Conservation (phyloP, 2,797 vertebrate genomes). For the Manis javanica region DNA sequence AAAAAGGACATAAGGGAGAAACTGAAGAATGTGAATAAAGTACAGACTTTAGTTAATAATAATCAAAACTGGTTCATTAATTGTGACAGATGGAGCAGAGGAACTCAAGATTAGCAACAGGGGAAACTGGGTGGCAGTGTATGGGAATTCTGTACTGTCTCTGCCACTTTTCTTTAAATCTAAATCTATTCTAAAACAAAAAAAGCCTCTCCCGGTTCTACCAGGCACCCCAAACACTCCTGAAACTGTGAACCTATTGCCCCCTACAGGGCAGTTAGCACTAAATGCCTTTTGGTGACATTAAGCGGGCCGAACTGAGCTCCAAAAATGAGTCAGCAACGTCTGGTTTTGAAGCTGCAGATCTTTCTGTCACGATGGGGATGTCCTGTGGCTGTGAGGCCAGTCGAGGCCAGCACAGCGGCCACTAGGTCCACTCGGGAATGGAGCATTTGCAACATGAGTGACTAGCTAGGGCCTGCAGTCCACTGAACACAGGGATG, state of each 20-base stretch:
- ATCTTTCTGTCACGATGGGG: accelerated
- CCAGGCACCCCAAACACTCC: neutral
- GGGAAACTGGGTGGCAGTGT: too few relatives aligned
- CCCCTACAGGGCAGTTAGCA: neutral
- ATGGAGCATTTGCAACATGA: too few relatives aligned
- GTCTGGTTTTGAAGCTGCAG: neutral
- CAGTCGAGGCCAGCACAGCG: accelerated
- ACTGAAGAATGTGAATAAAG: neutral
- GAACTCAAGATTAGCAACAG: neutral
- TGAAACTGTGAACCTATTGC: neutral
- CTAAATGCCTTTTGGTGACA: accelerated
- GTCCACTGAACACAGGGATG: neutral
- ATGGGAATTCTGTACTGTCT: neutral
- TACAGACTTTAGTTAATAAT: neutral
- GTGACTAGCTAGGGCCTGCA: accelerated
- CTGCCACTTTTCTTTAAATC: neutral
- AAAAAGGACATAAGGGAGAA: neutral
- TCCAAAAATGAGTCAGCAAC: neutral
- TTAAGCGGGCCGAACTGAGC: neutral
- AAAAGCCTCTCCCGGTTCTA: neutral
- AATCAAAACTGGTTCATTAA: neutral
- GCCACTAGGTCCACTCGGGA: accelerated
- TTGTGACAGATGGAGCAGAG: neutral
- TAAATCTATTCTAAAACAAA: neutral
- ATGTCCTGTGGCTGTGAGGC: accelerated